Evolutionary conservation across 2,888 invertebrate species (phyloP).

Genomic region (Drosophila kambysellisi): DNA sequence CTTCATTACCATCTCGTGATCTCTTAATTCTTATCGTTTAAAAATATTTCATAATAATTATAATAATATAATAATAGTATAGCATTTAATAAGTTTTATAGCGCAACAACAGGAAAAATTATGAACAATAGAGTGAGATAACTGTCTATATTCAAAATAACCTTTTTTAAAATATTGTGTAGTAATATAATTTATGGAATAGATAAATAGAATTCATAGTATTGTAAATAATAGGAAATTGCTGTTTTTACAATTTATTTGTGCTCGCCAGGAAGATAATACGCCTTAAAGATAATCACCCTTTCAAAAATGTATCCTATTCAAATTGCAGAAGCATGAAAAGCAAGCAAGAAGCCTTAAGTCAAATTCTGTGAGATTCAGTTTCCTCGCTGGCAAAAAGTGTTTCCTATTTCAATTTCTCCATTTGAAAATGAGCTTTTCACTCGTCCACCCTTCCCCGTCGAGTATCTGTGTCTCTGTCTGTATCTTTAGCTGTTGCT

Average conservation of each 20-base stretch:
- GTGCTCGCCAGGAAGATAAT: conserved; percentile 5
- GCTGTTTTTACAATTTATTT: background rate
- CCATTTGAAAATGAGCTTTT: conserved; percentile 72
- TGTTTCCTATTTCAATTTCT: conserved; percentile 76
- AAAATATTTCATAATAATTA: background rate
- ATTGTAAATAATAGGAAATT: background rate
- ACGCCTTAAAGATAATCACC: conserved; percentile 8
- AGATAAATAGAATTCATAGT: background rate
- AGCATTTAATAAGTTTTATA: background rate
- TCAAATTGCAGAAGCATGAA: conserved; percentile 22
- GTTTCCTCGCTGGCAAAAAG: conserved; percentile 44
- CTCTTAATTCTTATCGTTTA: rapidly evolving
- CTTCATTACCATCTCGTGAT: background rate
- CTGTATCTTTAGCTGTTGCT: conserved; percentile 35
- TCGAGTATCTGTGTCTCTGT: conserved; percentile 27
- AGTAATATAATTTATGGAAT: background rate
- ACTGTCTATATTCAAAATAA: background rate
- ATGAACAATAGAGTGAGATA: background rate
- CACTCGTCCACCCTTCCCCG: conserved; percentile 37
- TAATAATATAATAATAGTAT: background rate
- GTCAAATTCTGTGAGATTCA: conserved; percentile 37
- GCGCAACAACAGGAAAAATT: no score
- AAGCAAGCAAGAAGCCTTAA: conserved; percentile 14
- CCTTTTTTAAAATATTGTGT: no score
- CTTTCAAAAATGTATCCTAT: conserved; percentile 19